Base-by-base conservation (phyloP, 2,888 invertebrate species). In the Tetrapedia diversipes region DNA sequence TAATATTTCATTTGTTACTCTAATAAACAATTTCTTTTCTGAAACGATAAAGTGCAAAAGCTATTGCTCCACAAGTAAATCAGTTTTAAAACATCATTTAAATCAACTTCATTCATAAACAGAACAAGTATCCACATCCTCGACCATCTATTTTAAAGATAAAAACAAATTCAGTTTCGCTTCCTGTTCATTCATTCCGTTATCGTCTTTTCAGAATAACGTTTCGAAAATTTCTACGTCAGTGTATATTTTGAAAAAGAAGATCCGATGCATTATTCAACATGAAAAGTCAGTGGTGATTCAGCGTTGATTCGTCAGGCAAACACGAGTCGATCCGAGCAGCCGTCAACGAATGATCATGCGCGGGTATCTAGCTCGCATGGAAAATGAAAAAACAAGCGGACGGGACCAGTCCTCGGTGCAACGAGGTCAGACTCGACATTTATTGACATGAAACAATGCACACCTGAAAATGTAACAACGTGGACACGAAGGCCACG, bases 401-500 rank as follows among this genome's bases (percentile, higher is more conserved):
- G 66, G 11, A 32, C 29, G 29, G 51, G 37, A 68, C 45, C 43
- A 41, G n/a, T n/a, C n/a, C 34, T 39, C 63, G 54, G 29, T 10
- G 56, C 22, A 16, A n/a, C 47, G 49, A 43, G 22, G 16, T 37
- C 32, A 39, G 29, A 10, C 14, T 29, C 32, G 61, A 66, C 53
- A 19, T 67, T 59, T 60, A 63, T 73, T 37, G 68, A 54, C 47
- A 66, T 60, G 37, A 53, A 61, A 53, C 65, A 72, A 43, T 56
- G 57, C 11, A 10, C 19, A 24, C 14, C 29, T 14, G 65, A 66
- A 75, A 75, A 68, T 63, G 27, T 63, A 37, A 51, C 63, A 59
- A 8, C 67, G 39, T 10, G 24, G 1, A 7, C n/a, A n/a, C 11
- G 22, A 32, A 54, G 32, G 61, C n/a, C 19, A 3, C 41, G n/a